phyloP scores from a whole-genome alignment of 2,113 vertebrate genomes.

The Pongo pygmaeus region DNA sequence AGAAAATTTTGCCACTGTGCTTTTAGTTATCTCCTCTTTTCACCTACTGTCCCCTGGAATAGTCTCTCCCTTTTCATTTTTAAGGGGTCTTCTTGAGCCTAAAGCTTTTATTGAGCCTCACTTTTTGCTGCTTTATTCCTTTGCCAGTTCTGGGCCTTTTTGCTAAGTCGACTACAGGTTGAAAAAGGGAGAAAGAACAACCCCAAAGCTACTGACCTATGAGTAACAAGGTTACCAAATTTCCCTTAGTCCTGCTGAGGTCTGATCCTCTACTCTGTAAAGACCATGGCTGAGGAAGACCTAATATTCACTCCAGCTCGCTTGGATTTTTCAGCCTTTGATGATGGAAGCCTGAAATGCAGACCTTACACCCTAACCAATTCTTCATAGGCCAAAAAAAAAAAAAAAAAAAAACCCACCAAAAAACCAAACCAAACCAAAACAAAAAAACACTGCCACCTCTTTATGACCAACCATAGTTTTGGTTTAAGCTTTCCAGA shows the following conservation, averaged over 20 bases:
- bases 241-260: background rate
- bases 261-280: background rate
- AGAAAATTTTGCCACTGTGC: background rate
- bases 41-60: background rate
- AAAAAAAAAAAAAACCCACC: too few species aligned
- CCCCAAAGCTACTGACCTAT: fast-evolving
- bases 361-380: fast-evolving
- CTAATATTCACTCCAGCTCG: background rate
- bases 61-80: background rate
- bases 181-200: background rate
- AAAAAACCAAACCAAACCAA: too few species aligned
- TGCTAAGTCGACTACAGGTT: too few species aligned
- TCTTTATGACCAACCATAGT: background rate
- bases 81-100: background rate
- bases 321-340: background rate
- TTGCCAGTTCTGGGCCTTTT: background rate
- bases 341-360: background rate
- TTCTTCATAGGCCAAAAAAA: too few species aligned
- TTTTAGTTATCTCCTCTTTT: background rate
- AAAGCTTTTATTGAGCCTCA: background rate
- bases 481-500: background rate
- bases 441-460: background rate
- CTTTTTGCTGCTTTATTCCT: fast-evolving
- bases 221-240: background rate
- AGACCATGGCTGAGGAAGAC: background rate